Evolutionary conservation across 2,888 invertebrate species (phyloP), one percentile per base, ranked within the genome.

Genomic region (Drosophila prolongata): DNA sequence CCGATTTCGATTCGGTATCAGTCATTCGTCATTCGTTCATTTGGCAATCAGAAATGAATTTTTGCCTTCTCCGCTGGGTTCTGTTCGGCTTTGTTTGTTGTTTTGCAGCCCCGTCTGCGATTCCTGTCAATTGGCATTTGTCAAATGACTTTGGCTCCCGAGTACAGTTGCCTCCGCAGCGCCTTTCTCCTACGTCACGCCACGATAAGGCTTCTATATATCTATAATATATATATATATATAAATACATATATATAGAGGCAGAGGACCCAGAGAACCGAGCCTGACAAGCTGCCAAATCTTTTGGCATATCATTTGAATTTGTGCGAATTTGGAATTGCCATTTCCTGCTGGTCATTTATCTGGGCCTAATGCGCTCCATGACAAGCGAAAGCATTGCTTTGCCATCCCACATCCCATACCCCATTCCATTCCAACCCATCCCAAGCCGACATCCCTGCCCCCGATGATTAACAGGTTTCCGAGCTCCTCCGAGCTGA

Each of bases 301-400:
- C 65, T 71, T 81, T 83, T 62, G 55, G 58, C 64, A 68, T 70
- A 75, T 81, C 82, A 75, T 85, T 85, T 81, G 65, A 79, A 79
- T 73, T 67, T 67, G 56, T 59, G 68, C 67, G 69, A 67, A 53
- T 61, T 44, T 35, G 44, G 60, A 46, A 47, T 53, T 59, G 46
- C 55, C 59, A 54, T 67, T 80, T 80, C 67, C 81, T 79, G 87
- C 79, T 70, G 88, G 88, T 87, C 83, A 83, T 79, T 68, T 77
- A 57, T 57, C 70, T 62, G 70, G 42, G 56, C 61, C 49, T 85
- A 87, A 84, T 87, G 85, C 81, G 70, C 65, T 73, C 68, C 75
- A 82, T 84, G 87, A 86, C 83, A 61, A 68, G 81, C 69, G 27
- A 64, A 64, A 64, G 49, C 62, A 16, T 61, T 66, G 73, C 47